These are phyloP conservation scores for Borostomias antarcticus DNA, from an alignment of 2,797 vertebrate species.

Conservation along the genomic window DNA sequence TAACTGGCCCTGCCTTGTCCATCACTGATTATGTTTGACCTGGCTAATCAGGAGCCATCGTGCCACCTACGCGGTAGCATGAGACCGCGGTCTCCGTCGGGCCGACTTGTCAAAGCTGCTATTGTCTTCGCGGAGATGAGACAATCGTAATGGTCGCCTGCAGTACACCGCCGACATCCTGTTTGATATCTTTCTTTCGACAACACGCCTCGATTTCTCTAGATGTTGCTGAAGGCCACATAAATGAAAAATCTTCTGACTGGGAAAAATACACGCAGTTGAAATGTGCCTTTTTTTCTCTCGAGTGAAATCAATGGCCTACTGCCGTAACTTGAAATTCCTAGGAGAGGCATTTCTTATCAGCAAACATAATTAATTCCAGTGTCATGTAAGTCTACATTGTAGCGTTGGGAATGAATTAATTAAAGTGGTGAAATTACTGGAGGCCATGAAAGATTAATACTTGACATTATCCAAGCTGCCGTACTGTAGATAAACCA, in stretches of 20 bases:
- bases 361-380: conserved; percentile 12
- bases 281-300: neutral
- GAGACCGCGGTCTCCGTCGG: conserved; percentile 29
- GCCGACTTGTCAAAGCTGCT: conserved; percentile 28
- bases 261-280: neutral
- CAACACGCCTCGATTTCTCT: neutral
- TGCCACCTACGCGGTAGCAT: conserved; percentile 67
- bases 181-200: neutral
- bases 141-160: conserved; percentile 45
- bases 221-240: neutral
- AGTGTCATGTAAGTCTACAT: conserved; percentile 56
- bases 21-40: conserved; percentile 83
- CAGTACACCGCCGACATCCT: neutral
- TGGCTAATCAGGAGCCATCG: conserved; percentile 75
- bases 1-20: conserved; percentile 75
- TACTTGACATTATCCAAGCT: conserved; percentile 76
- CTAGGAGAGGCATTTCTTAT: neutral
- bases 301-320: neutral
- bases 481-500: conserved; percentile 61
- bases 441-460: conserved; percentile 75
- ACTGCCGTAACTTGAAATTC: neutral
- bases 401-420: conserved; percentile 72
- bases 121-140: conserved; percentile 47
- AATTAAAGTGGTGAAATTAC: conserved; percentile 78
- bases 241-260: neutral